Conservation (phyloP, 2,113 vertebrate species). For the Heliornis fulica region DNA sequence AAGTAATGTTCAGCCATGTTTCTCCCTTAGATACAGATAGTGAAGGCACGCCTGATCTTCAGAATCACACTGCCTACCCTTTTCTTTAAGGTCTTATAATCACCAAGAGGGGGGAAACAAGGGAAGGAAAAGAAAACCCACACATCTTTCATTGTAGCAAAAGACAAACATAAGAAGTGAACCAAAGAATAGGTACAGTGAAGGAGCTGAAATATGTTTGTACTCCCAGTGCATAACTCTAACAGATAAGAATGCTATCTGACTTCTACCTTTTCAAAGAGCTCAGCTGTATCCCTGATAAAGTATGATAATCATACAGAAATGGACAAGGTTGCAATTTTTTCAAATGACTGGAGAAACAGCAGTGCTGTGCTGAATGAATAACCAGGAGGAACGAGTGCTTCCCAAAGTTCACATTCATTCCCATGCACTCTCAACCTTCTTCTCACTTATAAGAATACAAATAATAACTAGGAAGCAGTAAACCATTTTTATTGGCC, state of each 20-base stretch:
- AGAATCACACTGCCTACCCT: background rate
- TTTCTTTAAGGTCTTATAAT: background rate
- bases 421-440: constrained; percentile 34
- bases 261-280: constrained; percentile 48
- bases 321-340: constrained; percentile 29
- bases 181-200: background rate
- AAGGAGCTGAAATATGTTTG: background rate
- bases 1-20: background rate
- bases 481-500: constrained; percentile 34
- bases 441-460: background rate
- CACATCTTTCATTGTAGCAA: background rate
- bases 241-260: constrained; percentile 27
- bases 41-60: background rate
- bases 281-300: constrained; percentile 42
- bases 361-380: constrained; percentile 11
- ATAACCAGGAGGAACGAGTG: constrained; percentile 10
- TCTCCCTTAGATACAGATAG: background rate
- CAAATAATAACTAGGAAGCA: constrained; percentile 3
- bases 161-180: constrained; percentile 16
- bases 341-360: constrained; percentile 16
- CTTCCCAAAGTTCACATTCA: constrained; percentile 45
- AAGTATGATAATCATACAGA: constrained; percentile 31
- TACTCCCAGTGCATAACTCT: background rate
- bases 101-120: too few species aligned
- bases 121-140: too few species aligned